Evolutionary conservation across 2,797 vertebrate species (phyloP).

Genomic region (Acanthopagrus latus): DNA sequence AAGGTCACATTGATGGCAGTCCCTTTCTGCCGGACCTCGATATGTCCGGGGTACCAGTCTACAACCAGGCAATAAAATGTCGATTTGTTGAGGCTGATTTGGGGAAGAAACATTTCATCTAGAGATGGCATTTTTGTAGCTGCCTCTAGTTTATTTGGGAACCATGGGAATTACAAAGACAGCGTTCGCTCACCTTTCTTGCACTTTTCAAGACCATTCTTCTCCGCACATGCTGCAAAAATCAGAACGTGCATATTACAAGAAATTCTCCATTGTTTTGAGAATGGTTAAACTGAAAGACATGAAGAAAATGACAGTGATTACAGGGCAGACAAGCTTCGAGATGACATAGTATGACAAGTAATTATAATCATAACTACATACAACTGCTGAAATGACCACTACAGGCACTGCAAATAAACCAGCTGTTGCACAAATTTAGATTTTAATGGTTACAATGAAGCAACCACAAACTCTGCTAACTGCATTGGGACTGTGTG

Average conservation of each 20-base stretch:
- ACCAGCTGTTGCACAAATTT: background rate
- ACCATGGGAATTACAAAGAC: background rate
- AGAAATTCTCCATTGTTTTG: background rate
- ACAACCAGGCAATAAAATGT: conserved; percentile 17
- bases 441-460: background rate
- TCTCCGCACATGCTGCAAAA: conserved; percentile 85
- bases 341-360: background rate
- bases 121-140: background rate
- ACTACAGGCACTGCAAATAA: background rate
- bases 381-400: too few species aligned
- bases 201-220: conserved; percentile 82
- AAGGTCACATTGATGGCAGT: conserved; percentile 81
- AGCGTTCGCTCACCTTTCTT: conserved; percentile 76
- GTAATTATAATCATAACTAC: background rate
- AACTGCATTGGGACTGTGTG: background rate
- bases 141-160: background rate
- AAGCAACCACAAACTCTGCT: background rate
- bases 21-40: conserved; percentile 78
- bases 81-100: background rate
- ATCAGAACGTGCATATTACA: background rate
- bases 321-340: background rate
- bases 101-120: background rate
- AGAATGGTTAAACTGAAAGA: background rate
- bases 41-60: conserved; percentile 86
- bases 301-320: background rate